phyloP scores from a whole-genome alignment of 2,113 vertebrate genomes.

The Tachysurus fulvidraco region DNA sequence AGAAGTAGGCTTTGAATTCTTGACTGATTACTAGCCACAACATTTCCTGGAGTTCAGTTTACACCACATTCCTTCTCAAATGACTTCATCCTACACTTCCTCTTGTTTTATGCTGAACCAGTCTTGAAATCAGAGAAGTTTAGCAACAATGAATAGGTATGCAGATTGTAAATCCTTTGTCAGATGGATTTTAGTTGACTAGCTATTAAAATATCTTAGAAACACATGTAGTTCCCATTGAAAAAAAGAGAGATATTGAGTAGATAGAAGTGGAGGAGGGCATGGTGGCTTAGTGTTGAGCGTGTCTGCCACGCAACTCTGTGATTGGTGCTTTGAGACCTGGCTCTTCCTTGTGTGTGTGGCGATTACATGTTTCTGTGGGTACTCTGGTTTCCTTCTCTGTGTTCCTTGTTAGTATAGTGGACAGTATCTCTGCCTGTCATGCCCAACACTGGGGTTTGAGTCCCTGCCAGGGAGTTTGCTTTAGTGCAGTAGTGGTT shows the following conservation, averaged over 20 bases:
- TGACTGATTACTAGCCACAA: neutral
- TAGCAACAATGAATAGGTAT: neutral
- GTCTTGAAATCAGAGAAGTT: neutral
- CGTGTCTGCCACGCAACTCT: too few relatives aligned
- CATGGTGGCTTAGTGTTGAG: too few relatives aligned
- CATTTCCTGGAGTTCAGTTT: slow-evolving; percentile 10
- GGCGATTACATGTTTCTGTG: too few relatives aligned
- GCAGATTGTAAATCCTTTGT: neutral
- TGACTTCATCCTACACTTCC: slow-evolving; percentile 8
- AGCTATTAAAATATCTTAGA: neutral
- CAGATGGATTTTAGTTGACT: neutral
- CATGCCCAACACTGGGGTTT: too few relatives aligned
- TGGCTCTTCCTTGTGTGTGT: too few relatives aligned
- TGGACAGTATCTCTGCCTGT: too few relatives aligned
- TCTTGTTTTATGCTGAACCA: neutral
- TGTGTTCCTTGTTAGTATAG: too few relatives aligned
- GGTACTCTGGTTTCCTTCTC: too few relatives aligned
- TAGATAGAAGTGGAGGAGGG: neutral
- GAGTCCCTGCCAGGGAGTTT: too few relatives aligned
- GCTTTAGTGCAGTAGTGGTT: too few relatives aligned
- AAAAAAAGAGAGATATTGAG: neutral
- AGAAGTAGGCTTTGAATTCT: neutral
- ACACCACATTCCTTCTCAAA: neutral
- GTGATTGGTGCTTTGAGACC: too few relatives aligned
- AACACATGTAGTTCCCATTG: neutral